These are phyloP conservation scores for Oryzias woworae DNA, from an alignment of 2,113 vertebrate genomes.

Conservation along the genomic window DNA sequence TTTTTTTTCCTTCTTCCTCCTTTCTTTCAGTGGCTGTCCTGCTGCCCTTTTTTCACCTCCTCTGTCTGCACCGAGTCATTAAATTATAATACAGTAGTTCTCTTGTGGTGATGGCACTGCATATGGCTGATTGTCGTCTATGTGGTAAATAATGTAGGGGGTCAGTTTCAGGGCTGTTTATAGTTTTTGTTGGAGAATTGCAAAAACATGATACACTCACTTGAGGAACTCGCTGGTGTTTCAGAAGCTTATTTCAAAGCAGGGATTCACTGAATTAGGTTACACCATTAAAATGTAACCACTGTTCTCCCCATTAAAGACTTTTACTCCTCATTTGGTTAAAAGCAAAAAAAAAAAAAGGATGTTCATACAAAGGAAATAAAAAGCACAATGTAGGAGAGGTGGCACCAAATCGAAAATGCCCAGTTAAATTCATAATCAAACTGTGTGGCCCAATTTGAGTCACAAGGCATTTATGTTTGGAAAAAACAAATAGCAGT, in stretches of 20 bases:
- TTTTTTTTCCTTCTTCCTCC: slow-evolving; percentile 20
- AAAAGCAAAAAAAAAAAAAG: background rate
- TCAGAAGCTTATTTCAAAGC: background rate
- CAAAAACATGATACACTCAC: background rate
- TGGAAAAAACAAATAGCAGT: no score
- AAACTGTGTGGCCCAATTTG: no score
- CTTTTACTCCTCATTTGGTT: background rate
- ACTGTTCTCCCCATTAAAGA: background rate
- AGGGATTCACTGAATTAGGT: background rate
- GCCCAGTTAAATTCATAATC: no score
- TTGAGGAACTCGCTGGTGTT: background rate
- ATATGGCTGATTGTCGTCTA: background rate
- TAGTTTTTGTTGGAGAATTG: background rate
- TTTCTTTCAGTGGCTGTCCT: slow-evolving; percentile 20
- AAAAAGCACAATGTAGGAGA: no score
- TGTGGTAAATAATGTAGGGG: slow-evolving; percentile 5
- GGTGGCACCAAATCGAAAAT: no score
- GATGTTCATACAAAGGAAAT: background rate
- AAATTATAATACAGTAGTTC: slow-evolving; percentile 7
- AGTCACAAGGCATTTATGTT: no score
- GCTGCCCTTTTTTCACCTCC: slow-evolving; percentile 51
- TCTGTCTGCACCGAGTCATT: slow-evolving; percentile 30
- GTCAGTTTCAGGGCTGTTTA: background rate
- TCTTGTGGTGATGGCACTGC: background rate
- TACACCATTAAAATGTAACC: background rate